A percentile compares a stretch with the other conserved stretches of the same genome.
Conservation (phyloP, 2,113 vertebrate species). For the Myiagra hebetior region DNA sequence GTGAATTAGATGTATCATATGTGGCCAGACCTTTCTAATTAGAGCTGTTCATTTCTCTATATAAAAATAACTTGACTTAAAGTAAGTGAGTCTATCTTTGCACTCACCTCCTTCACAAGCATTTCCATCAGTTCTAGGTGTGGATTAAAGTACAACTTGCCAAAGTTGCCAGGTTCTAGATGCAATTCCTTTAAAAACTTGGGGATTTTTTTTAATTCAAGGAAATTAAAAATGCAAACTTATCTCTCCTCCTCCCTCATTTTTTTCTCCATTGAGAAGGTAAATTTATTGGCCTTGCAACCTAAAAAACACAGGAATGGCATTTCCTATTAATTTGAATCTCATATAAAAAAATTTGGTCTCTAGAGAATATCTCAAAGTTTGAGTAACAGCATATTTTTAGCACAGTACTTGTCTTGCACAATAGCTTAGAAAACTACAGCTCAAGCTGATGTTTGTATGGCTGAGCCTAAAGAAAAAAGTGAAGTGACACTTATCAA, state of each 20-base stretch:
- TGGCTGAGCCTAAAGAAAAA: neutral
- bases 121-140: neutral
- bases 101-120: neutral
- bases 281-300: neutral
- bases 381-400: constrained; percentile 29
- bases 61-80: neutral
- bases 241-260: neutral
- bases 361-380: constrained; percentile 21
- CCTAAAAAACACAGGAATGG: constrained; percentile 37
- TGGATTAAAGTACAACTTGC: neutral
- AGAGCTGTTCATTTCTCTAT: neutral
- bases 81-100: neutral
- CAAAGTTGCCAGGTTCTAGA: neutral
- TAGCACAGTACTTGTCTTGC: constrained; percentile 22
- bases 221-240: neutral
- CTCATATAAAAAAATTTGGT: constrained; percentile 21
- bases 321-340: constrained; percentile 42
- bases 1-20: neutral
- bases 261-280: neutral
- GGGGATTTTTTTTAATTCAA: neutral
- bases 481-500: neutral
- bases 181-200: neutral
- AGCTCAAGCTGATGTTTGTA: neutral
- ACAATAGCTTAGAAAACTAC: neutral
- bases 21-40: neutral